Conservation (phyloP, 2,888 invertebrate genomes). For the Cephus runcator region DNA sequence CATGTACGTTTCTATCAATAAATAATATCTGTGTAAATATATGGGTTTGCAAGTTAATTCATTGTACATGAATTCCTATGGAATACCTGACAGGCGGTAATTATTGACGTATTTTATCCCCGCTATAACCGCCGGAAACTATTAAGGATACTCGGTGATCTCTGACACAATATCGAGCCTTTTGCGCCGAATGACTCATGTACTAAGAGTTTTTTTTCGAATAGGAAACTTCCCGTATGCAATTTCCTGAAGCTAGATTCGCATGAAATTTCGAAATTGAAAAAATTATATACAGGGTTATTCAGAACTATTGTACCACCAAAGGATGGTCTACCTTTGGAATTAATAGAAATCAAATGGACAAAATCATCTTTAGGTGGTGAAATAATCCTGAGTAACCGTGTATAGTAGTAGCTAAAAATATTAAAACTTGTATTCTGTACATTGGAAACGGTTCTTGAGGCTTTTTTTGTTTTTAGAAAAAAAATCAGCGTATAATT, state of each 20-base stretch:
- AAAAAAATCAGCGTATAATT: too few relatives aligned
- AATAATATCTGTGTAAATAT: not conserved
- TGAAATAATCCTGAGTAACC: too few relatives aligned
- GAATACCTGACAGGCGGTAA: not conserved
- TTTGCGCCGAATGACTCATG: not conserved
- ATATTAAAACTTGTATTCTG: not conserved
- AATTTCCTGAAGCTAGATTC: not conserved
- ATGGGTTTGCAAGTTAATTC: not conserved
- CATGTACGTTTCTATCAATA: not conserved
- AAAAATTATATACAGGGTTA: not conserved
- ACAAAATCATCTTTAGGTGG: too few relatives aligned
- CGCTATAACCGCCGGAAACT: not conserved
- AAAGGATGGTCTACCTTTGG: too few relatives aligned
- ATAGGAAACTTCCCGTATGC: not conserved
- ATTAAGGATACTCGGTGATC: not conserved
- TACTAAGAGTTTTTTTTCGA: not conserved
- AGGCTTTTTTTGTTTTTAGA: too few relatives aligned
- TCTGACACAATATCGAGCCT: not conserved
- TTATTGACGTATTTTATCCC: not conserved
- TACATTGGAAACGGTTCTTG: not conserved
- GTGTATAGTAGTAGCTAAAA: not conserved
- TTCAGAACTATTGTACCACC: too few relatives aligned
- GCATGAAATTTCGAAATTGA: not conserved
- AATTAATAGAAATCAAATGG: too few relatives aligned
- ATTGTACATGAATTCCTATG: not conserved